These are phyloP conservation scores for Dendronephthya gigantea DNA, from an alignment of 64 coral and sea anemone genomes.

Conservation along the genomic window DNA sequence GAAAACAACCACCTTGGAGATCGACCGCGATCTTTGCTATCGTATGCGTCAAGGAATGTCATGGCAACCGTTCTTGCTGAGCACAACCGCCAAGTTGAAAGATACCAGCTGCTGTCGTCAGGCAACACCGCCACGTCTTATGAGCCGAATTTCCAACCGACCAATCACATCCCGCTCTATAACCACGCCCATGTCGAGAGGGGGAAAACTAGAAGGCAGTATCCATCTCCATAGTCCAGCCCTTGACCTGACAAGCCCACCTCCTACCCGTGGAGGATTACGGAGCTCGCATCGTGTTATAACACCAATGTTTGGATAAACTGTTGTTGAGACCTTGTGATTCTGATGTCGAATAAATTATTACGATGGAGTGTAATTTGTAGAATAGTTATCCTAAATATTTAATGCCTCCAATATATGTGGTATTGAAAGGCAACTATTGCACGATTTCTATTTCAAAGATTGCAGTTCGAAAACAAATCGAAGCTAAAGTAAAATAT, in stretches of 20 bases:
- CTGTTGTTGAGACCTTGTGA: background rate
- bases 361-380: background rate
- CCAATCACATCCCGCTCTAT: background rate
- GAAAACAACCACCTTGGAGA: background rate
- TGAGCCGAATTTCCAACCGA: background rate
- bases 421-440: no score
- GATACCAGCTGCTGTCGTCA: slow-evolving; percentile 11
- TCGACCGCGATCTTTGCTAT: slow-evolving; percentile 3
- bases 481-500: no score
- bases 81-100: background rate
- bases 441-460: no score
- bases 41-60: slow-evolving; percentile 8
- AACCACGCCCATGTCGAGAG: background rate
- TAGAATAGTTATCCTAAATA: background rate
- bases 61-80: slow-evolving; percentile 2
- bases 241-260: background rate
- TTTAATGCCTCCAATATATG: no score
- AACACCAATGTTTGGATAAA: background rate
- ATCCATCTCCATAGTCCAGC: background rate
- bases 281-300: background rate
- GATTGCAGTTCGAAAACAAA: no score
- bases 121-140: slow-evolving; percentile 5
- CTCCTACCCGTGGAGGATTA: background rate
- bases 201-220: background rate
- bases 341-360: background rate